Percentiles rank a stretch among this genome's conserved stretches.
phyloP scores from a whole-genome alignment of 2,113 vertebrate species.

The Pithys albifrons region DNA sequence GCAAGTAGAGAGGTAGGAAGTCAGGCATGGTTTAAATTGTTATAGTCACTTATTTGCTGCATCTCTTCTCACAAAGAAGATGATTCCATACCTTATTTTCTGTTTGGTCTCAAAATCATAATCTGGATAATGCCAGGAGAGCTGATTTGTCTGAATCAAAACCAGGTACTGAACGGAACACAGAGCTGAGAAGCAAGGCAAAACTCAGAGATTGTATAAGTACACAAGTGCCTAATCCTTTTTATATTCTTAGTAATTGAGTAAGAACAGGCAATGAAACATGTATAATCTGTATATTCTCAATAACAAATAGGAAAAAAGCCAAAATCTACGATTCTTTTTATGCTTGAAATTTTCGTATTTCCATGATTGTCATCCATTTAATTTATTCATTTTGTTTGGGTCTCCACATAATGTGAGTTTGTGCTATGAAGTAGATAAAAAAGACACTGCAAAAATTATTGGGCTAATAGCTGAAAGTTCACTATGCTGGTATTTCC shows the following conservation, averaged over 20 bases:
- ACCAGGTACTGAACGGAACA: neutral
- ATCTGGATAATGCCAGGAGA: neutral
- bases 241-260: neutral
- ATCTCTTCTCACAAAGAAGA: neutral
- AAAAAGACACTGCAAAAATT: neutral
- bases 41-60: neutral
- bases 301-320: neutral
- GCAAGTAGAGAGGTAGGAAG: neutral
- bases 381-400: neutral
- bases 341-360: neutral
- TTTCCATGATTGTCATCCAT: neutral
- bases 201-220: neutral
- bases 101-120: neutral
- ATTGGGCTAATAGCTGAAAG: neutral
- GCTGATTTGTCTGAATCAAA: neutral
- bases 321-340: neutral
- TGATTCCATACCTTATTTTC: neutral
- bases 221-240: neutral
- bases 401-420: neutral
- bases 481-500: neutral
- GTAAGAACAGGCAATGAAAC: neutral
- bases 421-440: neutral
- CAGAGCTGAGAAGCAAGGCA: neutral
- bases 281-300: neutral
- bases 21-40: neutral